These are phyloP conservation scores for Muscicapa adusta DNA, from an alignment of 2,113 vertebrate species.

Conservation along the genomic window DNA sequence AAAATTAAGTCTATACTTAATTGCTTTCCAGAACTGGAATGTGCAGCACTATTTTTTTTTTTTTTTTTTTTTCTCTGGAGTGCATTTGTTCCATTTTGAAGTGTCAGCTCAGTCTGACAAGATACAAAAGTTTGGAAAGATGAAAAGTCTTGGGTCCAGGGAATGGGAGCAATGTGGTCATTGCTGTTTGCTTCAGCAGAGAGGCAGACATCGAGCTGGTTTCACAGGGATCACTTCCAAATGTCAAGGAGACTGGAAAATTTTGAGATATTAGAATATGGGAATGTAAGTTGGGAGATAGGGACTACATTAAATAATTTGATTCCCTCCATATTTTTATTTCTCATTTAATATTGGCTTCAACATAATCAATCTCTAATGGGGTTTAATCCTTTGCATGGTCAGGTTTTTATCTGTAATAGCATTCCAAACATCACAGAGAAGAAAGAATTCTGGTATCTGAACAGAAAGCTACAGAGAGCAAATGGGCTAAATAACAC, in stretches of 20 bases:
- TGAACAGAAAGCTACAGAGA: not conserved
- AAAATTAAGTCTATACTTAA: not conserved
- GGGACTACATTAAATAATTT: not conserved
- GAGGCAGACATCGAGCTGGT: not conserved
- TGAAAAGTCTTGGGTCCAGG: not conserved
- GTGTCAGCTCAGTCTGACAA: not conserved
- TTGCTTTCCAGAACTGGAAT: not conserved
- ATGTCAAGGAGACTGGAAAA: constrained; percentile 9
- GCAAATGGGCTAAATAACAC: not conserved
- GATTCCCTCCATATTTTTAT: not conserved
- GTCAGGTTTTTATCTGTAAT: not conserved
- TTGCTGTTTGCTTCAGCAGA: not conserved
- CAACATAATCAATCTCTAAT: not conserved
- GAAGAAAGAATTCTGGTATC: not conserved
- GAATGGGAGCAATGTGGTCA: constrained; percentile 1
- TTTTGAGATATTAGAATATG: not conserved
- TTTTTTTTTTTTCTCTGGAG: not conserved
- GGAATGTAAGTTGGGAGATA: not conserved
- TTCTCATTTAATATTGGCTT: not conserved
- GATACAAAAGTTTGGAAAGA: not conserved
- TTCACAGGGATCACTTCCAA: constrained; percentile 10
- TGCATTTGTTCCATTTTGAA: not conserved
- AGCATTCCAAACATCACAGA: not conserved
- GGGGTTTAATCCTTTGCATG: not conserved
- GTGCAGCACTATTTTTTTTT: not conserved